Evolutionary conservation across 2,888 invertebrate genomes (phyloP).

Genomic region (Noctua pronuba): DNA sequence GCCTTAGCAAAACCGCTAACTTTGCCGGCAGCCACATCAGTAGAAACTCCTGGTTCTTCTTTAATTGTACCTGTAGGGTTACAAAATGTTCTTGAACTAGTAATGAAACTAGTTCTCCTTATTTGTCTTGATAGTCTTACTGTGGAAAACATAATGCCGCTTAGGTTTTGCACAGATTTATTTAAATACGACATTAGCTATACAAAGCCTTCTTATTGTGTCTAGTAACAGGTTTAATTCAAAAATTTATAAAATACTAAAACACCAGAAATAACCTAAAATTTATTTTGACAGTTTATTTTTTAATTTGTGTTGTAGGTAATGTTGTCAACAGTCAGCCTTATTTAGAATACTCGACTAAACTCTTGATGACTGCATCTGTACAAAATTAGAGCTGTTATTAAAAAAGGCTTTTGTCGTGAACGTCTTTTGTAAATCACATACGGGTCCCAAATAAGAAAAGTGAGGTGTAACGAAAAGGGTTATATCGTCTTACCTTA

Average conservation of each 20-base stretch:
- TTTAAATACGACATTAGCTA: conserved; percentile 29
- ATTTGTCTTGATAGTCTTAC: conserved; percentile 45
- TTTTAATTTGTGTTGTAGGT: not conserved
- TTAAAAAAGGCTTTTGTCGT: not conserved
- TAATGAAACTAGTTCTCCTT: conserved; percentile 26
- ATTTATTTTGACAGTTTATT: not conserved
- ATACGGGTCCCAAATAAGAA: no score
- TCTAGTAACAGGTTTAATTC: not conserved
- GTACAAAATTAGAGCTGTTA: not conserved
- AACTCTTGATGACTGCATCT: not conserved
- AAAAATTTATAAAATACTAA: not conserved
- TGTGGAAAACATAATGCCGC: conserved; percentile 43
- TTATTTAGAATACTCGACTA: not conserved
- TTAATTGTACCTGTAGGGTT: conserved; percentile 34
- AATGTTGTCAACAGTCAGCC: not conserved
- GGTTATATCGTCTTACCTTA: no score
- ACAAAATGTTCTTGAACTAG: conserved; percentile 52
- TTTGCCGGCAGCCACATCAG: conserved; percentile 69
- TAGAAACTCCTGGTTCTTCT: conserved; percentile 44
- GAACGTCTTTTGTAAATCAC: no score
- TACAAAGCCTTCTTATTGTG: not conserved
- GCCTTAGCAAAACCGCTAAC: conserved; percentile 94
- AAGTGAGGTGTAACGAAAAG: no score
- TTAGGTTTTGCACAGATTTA: conserved; percentile 26
- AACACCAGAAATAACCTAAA: conserved; percentile 29